Base-by-base conservation (phyloP, 2,113 vertebrate species). In the Hirundichthys speculiger region DNA sequence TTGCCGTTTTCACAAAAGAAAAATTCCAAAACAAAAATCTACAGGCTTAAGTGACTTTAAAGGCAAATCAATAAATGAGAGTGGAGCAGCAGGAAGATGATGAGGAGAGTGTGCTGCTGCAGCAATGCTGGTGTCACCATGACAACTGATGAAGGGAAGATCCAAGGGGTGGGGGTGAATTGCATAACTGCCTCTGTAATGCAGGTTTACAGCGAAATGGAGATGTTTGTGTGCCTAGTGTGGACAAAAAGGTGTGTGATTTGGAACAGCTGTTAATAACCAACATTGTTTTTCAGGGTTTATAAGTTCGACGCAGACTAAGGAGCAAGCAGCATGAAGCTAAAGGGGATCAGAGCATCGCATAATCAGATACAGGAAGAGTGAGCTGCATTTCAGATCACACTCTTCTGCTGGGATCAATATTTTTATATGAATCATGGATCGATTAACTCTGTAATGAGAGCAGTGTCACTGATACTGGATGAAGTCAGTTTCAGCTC, bases 81-180 rank as follows among this genome's bases (percentile, higher is more conserved):
- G 47, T 2, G 19, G 52, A 61, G 24, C 47, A 65, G 66, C 40
- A 64, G 53, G 59, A 39, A n/a, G 48, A 68, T 3, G 61, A 40
- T 1, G 18, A 76, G 22, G 58, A 48, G 19, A 77, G 60, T 25
- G 70, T 56, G 80, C 58, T 6, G 53, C 75, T 64, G 85, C 74
- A 43, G 73, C 72, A 83, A 56, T 60, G 73, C 55, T 59, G 49
- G 63, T 65, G 77, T 89, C 69, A 62, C 83, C 84, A 89, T 89
- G 89, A 43, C 68, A 24, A 89, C 85, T 30, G 77, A 68, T 52
- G 56, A 63, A 60, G 57, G 75, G 74, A 58, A 1, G 66, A 80
- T 67, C 24, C 24, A 51, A 34, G 40, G 56, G 46, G 22, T 49
- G 18, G 14, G 57, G 45, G 71, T 16, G 49, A 13, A 63, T 87